Evolutionary conservation across 2,888 invertebrate species (phyloP), one percentile per base, ranked within the genome.

Genomic region (Eristalis arbustorum): DNA sequence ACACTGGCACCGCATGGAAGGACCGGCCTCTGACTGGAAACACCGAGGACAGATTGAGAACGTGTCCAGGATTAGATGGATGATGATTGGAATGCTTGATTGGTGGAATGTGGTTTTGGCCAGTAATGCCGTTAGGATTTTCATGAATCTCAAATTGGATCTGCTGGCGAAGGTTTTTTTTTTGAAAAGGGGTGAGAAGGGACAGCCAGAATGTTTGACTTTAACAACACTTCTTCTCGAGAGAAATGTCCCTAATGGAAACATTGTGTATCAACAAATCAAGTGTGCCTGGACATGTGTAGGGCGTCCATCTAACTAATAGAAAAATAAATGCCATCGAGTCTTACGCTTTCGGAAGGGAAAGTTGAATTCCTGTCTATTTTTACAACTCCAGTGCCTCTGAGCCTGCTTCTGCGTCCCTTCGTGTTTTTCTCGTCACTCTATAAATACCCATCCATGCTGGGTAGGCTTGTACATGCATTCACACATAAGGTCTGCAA

Each of bases 21-120:
- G 67, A 67, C 67, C 64, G 28, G 63, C 2, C 23, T 72, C 57
- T 73, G 66, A 67, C 67, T 77, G 77, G 69, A 77, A 66, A 64
- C 40, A 23, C 69, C 28, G 68, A 79, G 74, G 74, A 74, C 77
- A 76, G 25, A 73, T 71, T 77, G 74, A 73, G 77, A 85, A 81
- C 73, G 72, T 34, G 74, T 76, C 76, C 69, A 67, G 64, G 64
- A 71, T 75, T 78, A 76, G 76, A 77, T 77, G 75, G 56, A 79
- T 71, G 49, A 64, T 87, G 83, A 78, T 87, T 87, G 83, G 78
- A 87, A 87, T 82, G 74, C 72, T 87, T 83, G 78, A 82, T 87
- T 79, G 78, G 82, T 57, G 11, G 71, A 76, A 82, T 77, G 73
- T 73, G 57, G 66, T 63, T 69, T 64, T 61, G 42, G 71, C 72